Base-by-base conservation (phyloP, 2,888 invertebrate genomes). In the Drosophila birchii region DNA sequence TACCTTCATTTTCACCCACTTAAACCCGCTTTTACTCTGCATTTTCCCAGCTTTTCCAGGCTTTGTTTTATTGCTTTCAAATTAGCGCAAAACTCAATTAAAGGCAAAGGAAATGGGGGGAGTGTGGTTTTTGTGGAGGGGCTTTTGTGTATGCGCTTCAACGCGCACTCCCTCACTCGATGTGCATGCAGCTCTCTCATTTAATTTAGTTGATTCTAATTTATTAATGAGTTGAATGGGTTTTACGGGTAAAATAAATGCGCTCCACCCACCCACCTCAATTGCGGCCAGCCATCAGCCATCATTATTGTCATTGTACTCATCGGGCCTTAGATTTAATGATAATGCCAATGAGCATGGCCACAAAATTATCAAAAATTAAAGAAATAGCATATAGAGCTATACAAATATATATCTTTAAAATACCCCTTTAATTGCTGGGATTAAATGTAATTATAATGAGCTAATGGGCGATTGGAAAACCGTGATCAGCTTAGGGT, bases 31-130 rank as follows among this genome's bases (percentile, higher is more conserved):
- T 58, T 54, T 53, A 26, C 16, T 39, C n/a, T 9, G 12, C 20
- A 4, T 43, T 43, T 36, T 18, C 7, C 3, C 20, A 32, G 16
- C 26, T 23, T 26, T 49, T 1, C 55, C 57, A 47, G 62, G 68
- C 70, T 47, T 64, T 78, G 70, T 83, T 56, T 82, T 80, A 88
- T 78, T 86, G 88, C 78, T 78, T 88, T 88, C 79, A 88, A 84
- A 84, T 88, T 84, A 84, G 86, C 88, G 84, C 75, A 53, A 47
- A 80, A 81, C 84, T 86, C 84, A 84, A 88, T 84, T 84, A 88
- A 80, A 83, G 68, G 45, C 64, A 34, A 49, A 34, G n/a, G 57
- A n/a, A 26, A 53, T 23, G 53, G 32, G 16, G 36, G 14, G 8
- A 14, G 9, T 36, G 43, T 18, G 14, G 12, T 16, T 23, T n/a